phyloP scores from a whole-genome alignment of 2,888 invertebrate species.

The Carcina quercana region DNA sequence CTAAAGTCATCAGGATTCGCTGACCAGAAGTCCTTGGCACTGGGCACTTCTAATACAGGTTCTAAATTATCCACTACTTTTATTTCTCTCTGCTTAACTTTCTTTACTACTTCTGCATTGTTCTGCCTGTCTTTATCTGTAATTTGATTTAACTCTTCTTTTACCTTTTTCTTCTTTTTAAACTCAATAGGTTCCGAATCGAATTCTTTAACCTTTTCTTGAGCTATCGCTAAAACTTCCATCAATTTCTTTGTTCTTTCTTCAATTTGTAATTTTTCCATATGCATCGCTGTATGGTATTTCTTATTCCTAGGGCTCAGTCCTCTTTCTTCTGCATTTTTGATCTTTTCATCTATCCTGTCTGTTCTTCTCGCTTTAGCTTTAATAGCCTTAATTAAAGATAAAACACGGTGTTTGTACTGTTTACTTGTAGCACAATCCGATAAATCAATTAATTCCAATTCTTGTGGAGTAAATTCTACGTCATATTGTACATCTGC shows the following conservation, averaged over 20 bases:
- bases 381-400: slow-evolving; percentile 40
- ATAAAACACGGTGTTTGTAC: slow-evolving; percentile 38
- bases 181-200: slow-evolving; percentile 19
- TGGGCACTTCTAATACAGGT: slow-evolving; percentile 48
- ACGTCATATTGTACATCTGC: slow-evolving; percentile 44
- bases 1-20: slow-evolving; percentile 18
- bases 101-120: slow-evolving; percentile 17
- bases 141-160: no score
- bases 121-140: slow-evolving; percentile 15
- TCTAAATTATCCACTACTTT: slow-evolving; percentile 35
- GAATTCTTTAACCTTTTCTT: slow-evolving; percentile 32
- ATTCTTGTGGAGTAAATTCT: slow-evolving; percentile 41
- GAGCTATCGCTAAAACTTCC: slow-evolving; percentile 30
- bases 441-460: slow-evolving; percentile 40
- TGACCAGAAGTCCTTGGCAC: slow-evolving; percentile 57
- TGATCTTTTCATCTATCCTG: slow-evolving; percentile 38
- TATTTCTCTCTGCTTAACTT: slow-evolving; percentile 21
- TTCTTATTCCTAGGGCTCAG: slow-evolving; percentile 43
- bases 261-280: slow-evolving; percentile 38
- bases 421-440: slow-evolving; percentile 40
- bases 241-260: slow-evolving; percentile 36
- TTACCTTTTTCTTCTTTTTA: slow-evolving; percentile 21
- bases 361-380: slow-evolving; percentile 30
- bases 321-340: slow-evolving; percentile 45
- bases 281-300: slow-evolving; percentile 51